phyloP scores from a whole-genome alignment of 2,888 invertebrate species.

The Meteorus cinctellus region DNA sequence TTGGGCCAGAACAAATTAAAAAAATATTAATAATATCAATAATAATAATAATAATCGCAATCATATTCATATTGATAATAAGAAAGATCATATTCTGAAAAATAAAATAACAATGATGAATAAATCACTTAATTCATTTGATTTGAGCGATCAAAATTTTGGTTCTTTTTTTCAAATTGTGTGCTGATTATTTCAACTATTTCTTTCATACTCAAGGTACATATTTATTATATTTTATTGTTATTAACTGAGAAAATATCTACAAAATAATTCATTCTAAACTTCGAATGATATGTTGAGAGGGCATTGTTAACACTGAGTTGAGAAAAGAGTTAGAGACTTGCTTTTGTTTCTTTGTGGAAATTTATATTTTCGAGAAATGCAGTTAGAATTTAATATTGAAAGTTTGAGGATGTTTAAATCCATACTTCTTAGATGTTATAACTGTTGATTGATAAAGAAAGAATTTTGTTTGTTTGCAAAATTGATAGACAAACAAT shows the following conservation, averaged over 20 bases:
- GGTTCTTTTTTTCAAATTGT: not conserved
- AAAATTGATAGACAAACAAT: no score
- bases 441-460: no score
- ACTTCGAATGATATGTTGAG: no score
- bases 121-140: not conserved
- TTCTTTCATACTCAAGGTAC: not conserved
- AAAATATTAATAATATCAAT: not conserved
- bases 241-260: not conserved
- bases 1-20: not conserved
- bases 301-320: no score
- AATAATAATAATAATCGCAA: not conserved
- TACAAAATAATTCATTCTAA: not conserved
- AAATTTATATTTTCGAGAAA: no score
- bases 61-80: not conserved
- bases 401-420: no score
- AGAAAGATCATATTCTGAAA: not conserved
- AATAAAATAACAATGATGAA: not conserved
- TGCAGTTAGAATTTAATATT: no score
- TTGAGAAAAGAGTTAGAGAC: no score
- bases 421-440: no score
- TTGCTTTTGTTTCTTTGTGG: no score
- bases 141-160: not conserved
- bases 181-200: not conserved
- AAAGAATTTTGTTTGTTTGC: no score
- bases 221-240: not conserved